phyloP scores from a whole-genome alignment of 2,113 vertebrate species.

The Pongo pygmaeus region DNA sequence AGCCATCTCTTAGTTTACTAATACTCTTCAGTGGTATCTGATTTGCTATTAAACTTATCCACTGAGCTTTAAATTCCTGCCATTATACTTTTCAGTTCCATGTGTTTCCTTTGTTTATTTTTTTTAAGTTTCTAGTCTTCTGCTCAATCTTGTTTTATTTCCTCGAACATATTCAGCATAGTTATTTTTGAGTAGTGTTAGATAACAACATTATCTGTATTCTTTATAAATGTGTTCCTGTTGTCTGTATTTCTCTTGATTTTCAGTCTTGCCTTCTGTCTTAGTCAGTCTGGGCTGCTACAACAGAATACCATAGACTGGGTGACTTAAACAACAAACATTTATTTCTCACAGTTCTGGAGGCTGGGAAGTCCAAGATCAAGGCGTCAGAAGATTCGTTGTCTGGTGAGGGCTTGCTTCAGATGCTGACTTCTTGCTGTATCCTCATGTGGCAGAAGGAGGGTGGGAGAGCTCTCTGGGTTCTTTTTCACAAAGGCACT shows the following conservation, averaged over 20 bases:
- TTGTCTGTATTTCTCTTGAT: slow-evolving; percentile 22
- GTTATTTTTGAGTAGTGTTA: background rate
- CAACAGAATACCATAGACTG: background rate
- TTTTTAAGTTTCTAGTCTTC: background rate
- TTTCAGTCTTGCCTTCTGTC: background rate
- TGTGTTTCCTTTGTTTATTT: background rate
- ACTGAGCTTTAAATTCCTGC: slow-evolving; percentile 32
- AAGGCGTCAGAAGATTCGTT: background rate
- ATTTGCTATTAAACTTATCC: background rate
- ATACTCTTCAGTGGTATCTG: background rate
- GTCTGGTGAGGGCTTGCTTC: background rate
- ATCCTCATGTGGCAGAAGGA: background rate
- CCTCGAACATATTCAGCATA: background rate
- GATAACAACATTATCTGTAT: background rate
- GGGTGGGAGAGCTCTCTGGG: background rate
- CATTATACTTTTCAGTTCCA: background rate
- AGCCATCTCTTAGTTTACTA: background rate
- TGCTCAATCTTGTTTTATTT: slow-evolving; percentile 34
- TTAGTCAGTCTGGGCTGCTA: background rate
- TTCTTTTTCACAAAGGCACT: background rate
- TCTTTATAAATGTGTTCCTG: background rate
- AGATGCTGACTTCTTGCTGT: background rate
- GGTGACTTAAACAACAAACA: slow-evolving; percentile 11
- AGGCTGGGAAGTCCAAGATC: background rate
- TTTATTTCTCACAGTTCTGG: slow-evolving; percentile 15